Evolutionary conservation across 2,113 vertebrate species (phyloP), one percentile per base, ranked within the genome.

Genomic region (Condylura cristata): DNA sequence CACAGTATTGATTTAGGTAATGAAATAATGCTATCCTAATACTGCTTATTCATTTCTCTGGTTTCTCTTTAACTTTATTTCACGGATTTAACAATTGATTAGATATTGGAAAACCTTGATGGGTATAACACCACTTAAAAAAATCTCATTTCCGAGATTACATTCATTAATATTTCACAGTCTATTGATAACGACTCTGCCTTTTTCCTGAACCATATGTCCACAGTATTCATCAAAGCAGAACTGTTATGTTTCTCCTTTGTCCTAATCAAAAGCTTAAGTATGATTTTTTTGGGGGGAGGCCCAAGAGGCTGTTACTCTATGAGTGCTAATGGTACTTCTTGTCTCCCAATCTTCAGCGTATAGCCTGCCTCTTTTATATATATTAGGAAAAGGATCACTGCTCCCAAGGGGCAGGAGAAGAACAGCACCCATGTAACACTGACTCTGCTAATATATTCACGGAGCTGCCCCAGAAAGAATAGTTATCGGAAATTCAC

Each of bases 141-240:
- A 96, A 56, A 63, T 82, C 56, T 93, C 81, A 71, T 79, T 91
- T 96, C 92, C 86, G 96, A 97, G 96, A 96, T 26, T 17, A 10
- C 17, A 86, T 86, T 58, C 91, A 85, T 93, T 79, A 79, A 94
- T 92, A 79, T 66, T 61, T 0, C 4, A 91, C 32, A 51, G n/a
- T 22, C 2, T 60, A 83, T 71, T 28, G 65, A 95, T n/a, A 63
- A 30, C 0, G 1, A n/a, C 2, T n/a, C 61, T 88, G n/a, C 41
- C 11, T 95, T 96, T 91, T 71, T 46, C 41, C 82, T 72, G 14
- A n/a, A 0, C 28, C 3, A 26, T 0, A 0, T 26, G 61, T 28
- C 65, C 89, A 32, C 37, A 30, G 6, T 24, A 13, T 89, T 28
- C 41, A 65, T 89, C 92, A 88, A 65, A 95, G 37, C 28, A 18